Evolutionary conservation across 2,113 vertebrate species (phyloP).

Genomic region (Odocoileus hemionus): DNA sequence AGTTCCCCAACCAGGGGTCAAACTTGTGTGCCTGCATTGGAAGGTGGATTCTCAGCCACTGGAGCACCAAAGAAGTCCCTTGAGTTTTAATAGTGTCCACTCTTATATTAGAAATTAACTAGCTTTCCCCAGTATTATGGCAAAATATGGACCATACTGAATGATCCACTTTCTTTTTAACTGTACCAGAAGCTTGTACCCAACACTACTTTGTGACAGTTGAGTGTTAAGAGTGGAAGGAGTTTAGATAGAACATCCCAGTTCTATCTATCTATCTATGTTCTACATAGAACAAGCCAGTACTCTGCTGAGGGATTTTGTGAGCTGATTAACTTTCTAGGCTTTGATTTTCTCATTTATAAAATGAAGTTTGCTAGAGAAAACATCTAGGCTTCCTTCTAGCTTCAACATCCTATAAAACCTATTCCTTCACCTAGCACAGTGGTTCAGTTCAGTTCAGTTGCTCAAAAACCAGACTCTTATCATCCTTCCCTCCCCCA

Average conservation of each 20-base stretch:
- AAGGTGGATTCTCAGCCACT: background rate
- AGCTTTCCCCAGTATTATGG: background rate
- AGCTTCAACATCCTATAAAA: background rate
- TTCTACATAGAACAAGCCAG: too few species aligned
- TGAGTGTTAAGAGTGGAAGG: background rate
- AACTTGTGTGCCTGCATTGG: background rate
- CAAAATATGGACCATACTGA: background rate
- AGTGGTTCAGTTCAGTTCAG: background rate
- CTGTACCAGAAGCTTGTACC: background rate
- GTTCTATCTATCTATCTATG: too few species aligned
- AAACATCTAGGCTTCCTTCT: background rate
- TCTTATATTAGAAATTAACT: background rate
- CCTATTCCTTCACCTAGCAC: background rate
- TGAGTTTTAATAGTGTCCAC: background rate
- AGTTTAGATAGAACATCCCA: background rate
- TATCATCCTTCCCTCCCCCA: too few species aligned
- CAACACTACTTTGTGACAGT: background rate
- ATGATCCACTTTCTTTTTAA: background rate
- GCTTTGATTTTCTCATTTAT: background rate
- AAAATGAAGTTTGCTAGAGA: background rate
- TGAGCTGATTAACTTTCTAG: background rate
- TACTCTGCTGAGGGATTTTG: background rate
- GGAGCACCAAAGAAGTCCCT: background rate
- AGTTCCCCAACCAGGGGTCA: background rate
- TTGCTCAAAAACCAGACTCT: background rate